These are phyloP conservation scores for Tupiocoris notatus DNA, from an alignment of 2,888 invertebrate species.

Conservation along the genomic window DNA sequence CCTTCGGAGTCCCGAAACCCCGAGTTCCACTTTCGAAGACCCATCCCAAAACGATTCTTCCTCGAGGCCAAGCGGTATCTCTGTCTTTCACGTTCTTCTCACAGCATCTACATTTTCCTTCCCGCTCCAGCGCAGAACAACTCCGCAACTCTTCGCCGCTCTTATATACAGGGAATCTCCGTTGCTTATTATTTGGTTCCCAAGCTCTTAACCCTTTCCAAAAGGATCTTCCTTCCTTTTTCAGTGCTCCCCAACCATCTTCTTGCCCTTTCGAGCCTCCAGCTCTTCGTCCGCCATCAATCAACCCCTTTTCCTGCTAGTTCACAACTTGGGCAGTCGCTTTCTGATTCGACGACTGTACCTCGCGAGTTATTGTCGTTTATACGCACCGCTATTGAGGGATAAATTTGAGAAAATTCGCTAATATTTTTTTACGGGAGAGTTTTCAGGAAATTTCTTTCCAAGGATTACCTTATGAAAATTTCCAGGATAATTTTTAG, in stretches of 20 bases:
- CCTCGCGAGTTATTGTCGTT: not conserved
- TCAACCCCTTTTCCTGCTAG: constrained; percentile 33
- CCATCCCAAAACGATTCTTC: not conserved
- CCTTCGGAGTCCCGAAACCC: not conserved
- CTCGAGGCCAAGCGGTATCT: not conserved
- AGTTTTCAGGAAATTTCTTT: too few species aligned
- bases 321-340: constrained; percentile 11
- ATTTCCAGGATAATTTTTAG: too few species aligned
- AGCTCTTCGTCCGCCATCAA: constrained; percentile 30
- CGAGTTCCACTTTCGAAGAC: not conserved
- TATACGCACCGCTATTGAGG: too few species aligned
- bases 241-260: not conserved
- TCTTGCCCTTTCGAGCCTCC: not conserved
- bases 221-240: constrained; percentile 30
- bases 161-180: constrained; percentile 29
- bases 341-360: not conserved
- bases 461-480: too few species aligned
- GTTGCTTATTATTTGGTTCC: constrained; percentile 33
- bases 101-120: too few species aligned
- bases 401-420: too few species aligned
- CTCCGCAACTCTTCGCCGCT: too few species aligned
- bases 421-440: too few species aligned
- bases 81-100: not conserved
- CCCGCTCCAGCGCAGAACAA: too few species aligned
- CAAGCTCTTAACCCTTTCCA: constrained; percentile 32